A percentile compares a stretch with the other conserved stretches of the same genome.
These are phyloP conservation scores for Zhuqinia jingwanae DNA, from an alignment of 2,888 invertebrate species.

Conservation along the genomic window DNA sequence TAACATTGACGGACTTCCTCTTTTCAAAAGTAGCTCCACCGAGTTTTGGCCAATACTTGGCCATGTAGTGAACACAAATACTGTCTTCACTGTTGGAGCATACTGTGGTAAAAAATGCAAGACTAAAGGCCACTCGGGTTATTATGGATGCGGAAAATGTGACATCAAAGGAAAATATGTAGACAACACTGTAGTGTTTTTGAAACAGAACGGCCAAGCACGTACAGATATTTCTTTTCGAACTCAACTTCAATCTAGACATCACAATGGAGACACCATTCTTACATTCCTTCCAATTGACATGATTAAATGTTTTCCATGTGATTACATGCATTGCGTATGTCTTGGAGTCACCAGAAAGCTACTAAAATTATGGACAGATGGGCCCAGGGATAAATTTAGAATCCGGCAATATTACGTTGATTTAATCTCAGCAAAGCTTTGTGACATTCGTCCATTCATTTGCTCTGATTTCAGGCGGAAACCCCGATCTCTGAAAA, in stretches of 20 bases:
- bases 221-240: conserved; percentile 8
- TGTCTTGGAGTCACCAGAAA: conserved; percentile 47
- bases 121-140: conserved; percentile 31
- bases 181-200: neutral
- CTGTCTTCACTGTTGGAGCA: conserved; percentile 21
- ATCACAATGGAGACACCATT: conserved; percentile 4
- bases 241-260: neutral
- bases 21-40: conserved; percentile 33
- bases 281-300: neutral
- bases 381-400: neutral
- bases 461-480: conserved; percentile 52
- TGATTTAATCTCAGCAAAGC: neutral
- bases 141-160: conserved; percentile 38
- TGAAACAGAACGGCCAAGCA: neutral
- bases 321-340: conserved; percentile 50
- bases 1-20: conserved; percentile 33
- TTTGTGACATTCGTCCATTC: neutral
- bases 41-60: conserved; percentile 44
- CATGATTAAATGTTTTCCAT: neutral
- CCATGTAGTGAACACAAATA: neutral
- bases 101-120: neutral
- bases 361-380: conserved; percentile 27
- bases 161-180: conserved; percentile 24
- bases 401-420: neutral
- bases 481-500: conserved; percentile 52